Base-by-base conservation (phyloP, 1,140 invertebrate species). In the Araneus ventricosus region DNA sequence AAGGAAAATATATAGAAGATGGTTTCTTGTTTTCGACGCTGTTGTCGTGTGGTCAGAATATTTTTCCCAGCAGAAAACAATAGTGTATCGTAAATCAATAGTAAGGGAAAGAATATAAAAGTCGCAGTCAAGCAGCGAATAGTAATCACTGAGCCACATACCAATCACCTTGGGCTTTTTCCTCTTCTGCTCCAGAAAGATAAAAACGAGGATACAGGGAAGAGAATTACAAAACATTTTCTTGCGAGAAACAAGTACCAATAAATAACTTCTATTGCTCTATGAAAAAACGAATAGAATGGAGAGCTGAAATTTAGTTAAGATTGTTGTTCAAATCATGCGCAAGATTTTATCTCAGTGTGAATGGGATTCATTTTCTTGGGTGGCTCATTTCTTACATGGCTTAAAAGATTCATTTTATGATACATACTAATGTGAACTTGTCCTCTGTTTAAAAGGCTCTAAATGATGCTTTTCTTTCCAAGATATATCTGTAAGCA, bases 141-240 rank as follows among this genome's bases (percentile, higher is more conserved):
- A 84, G 89, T 91, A 84, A 91, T 84, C 79, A 82, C 63, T 52
- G 75, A 22, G 63, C 57, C 88, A 59, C 88, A 90, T 82, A 82
- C 88, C 89, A 57, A 90, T 90, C 88, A 91, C 89, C 89, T 67
- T 61, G 57, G 30, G 57, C 80, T 63, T 67, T 70, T 70, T 88
- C 86, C 45, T 24, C 34, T 41, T 70, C 88, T 37, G 39, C 88
- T 90, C 34, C 30, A 24, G 34, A 70, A 61, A 89, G 30, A 89
- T 75, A 75, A 52, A 89, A 57, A 79, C 63, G n/a, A 52, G 24
- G 20, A 79, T 27, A 75, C 14, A 17, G 2, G 70, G 41, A 90
- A 80, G 67, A 90, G 88, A 80, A 90, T 90, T 90, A 80, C 88
- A 80, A 90, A 90, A 80, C 88, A 90, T 90, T 90, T 90, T 52